phyloP scores from a whole-genome alignment of 2,113 vertebrate species.

The Ictidomys tridecemlineatus region DNA sequence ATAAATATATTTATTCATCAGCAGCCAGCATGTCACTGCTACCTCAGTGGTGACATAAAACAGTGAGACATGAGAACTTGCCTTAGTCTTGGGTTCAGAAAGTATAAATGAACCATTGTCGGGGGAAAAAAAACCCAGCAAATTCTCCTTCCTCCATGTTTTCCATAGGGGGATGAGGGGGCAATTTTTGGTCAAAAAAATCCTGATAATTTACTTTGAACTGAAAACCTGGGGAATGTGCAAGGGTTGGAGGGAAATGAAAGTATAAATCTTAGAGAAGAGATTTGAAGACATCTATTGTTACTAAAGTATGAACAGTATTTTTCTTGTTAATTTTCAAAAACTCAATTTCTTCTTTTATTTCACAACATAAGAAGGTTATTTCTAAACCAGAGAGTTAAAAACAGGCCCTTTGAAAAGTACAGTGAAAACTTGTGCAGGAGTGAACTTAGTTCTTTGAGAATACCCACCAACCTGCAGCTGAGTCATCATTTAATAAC shows the following conservation, averaged over 20 bases:
- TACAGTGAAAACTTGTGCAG: background rate
- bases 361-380: conserved; percentile 58
- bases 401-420: conserved; percentile 66
- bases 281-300: conserved; percentile 42
- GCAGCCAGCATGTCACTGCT: conserved; percentile 81
- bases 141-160: conserved; percentile 63
- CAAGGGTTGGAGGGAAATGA: conserved; percentile 50
- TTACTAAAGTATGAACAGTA: conserved; percentile 15
- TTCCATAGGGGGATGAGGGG: background rate
- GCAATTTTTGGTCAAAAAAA: conserved; percentile 8
- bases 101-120: conserved; percentile 81
- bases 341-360: conserved; percentile 65
- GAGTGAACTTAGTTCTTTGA: conserved; percentile 38
- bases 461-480: background rate
- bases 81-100: conserved; percentile 67
- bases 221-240: conserved; percentile 60
- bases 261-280: conserved; percentile 54
- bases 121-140: conserved; percentile 28
- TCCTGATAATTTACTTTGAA: conserved; percentile 65
- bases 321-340: conserved; percentile 66
- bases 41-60: conserved; percentile 88
- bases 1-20: conserved; percentile 85
- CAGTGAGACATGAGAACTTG: conserved; percentile 82
- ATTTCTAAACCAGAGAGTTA: conserved; percentile 27
- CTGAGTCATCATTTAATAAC: background rate